Evolutionary conservation across 2,888 invertebrate genomes (phyloP), one percentile per base, ranked within the genome.

Genomic region (Conops quadrifasciatus): DNA sequence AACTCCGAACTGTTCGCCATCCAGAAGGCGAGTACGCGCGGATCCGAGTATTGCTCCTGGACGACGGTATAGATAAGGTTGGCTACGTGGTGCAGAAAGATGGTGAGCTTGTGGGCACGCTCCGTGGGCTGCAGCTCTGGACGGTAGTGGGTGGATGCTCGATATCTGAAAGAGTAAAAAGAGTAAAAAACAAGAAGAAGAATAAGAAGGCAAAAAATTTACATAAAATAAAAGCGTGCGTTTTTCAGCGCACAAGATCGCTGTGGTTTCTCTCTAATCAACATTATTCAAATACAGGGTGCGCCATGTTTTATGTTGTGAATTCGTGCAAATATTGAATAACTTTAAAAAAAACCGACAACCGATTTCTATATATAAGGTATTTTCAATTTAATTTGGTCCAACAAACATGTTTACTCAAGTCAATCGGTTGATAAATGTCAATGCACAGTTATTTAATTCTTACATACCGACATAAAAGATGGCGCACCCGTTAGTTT

Each of bases 1-100:
- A 99, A 88, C 87, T 99, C 99, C 53, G 97, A 97, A 15, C 97
- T 93, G 83, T 99, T 99, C 16, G 98, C 97, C 89, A 99, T 91
- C 98, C 98, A 99, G 82, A 97, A 94, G 1, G 96, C 94, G 78
- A 96, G 89, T 7, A 94, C 92, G 24, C 93, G 92, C 0, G 94
- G 93, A 83, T 96, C 96, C 73, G 92, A 91, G 83, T 94, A 94
- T 71, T 94, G 89, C 81, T 94, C 95, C 89, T 94, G 93, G 71
- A 95, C 93, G 62, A 93, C 92, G 74, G 91, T 90, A 79, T 94
- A 93, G 76, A 96, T 93, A 81, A 96, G 89, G 79, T 92, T 93
- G 13, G 97, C 94, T 62, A 97, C 95, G 84, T 96, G 95, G 79
- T 95, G 95, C 74, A 97, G 87, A 82, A 97, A 92, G 68, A 94